These are phyloP conservation scores for Entomobrya multifasciata DNA, from an alignment of 2,888 invertebrate genomes.

Conservation along the genomic window DNA sequence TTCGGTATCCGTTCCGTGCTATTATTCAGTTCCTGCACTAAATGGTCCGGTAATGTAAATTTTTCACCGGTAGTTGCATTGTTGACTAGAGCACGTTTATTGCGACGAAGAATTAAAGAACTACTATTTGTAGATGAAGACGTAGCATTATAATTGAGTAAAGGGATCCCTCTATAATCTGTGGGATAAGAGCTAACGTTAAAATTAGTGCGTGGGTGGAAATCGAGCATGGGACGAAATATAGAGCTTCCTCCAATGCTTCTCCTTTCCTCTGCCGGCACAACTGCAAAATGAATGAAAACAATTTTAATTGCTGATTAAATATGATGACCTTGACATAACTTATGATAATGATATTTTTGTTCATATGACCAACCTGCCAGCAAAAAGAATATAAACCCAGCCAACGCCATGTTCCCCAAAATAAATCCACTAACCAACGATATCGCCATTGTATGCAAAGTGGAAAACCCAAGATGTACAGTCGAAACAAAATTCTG, in stretches of 20 bases:
- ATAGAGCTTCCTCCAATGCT: conserved; percentile 35
- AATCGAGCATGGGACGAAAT: background rate
- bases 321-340: background rate
- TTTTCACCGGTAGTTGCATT: conserved; percentile 30
- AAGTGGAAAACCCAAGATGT: conserved; percentile 28
- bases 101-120: background rate
- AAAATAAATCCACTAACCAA: conserved; percentile 65
- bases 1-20: conserved; percentile 44
- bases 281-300: conserved; percentile 40
- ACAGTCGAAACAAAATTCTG: conserved; percentile 18
- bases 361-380: conserved; percentile 47
- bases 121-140: background rate
- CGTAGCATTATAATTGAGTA: background rate
- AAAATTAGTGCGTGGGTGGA: too few species aligned
- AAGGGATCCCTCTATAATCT: conserved; percentile 2
- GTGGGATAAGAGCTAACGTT: too few species aligned
- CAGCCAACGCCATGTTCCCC: conserved; percentile 58
- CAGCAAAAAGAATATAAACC: conserved; percentile 63
- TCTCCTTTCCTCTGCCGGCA: conserved; percentile 61
- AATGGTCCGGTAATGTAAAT: conserved; percentile 1
- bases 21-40: background rate
- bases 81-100: conserved; percentile 56
- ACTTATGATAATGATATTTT: background rate
- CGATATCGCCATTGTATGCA: conserved; percentile 50
- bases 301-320: background rate